Conservation (phyloP, 1,140 invertebrate genomes). For the Oryctes rhinoceros region DNA sequence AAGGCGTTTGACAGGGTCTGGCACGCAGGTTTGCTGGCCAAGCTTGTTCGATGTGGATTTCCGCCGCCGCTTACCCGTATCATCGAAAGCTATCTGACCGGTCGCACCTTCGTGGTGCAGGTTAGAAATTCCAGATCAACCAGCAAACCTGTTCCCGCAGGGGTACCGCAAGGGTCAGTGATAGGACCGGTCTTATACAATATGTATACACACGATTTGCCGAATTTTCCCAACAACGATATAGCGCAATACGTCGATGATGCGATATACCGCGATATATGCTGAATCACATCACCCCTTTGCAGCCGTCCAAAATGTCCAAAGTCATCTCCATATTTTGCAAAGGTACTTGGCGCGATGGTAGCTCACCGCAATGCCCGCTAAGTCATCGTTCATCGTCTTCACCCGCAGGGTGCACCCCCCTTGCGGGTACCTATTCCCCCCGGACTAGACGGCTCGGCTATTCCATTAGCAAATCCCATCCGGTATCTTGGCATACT, state of each 20-base stretch:
- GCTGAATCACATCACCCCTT: not conserved
- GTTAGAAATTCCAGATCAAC: not conserved
- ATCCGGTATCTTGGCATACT: no score
- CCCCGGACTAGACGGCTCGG: not conserved
- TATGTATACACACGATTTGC: no score
- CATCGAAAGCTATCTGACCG: no score
- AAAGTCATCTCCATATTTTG: conserved; percentile 42
- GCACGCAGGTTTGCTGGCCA: not conserved
- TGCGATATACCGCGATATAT: conserved; percentile 18
- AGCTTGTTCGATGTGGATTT: not conserved
- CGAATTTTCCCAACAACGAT: conserved; percentile 26
- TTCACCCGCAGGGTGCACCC: not conserved
- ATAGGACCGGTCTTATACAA: not conserved
- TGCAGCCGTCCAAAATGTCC: conserved; percentile 40
- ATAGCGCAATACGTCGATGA: conserved; percentile 40
- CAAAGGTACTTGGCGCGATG: conserved; percentile 48
- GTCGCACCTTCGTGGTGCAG: not conserved
- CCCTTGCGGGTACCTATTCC: not conserved
- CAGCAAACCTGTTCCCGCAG: not conserved
- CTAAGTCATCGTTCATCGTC: conserved; percentile 47
- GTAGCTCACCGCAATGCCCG: conserved; percentile 49
- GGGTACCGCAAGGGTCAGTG: not conserved
- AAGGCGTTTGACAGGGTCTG: not conserved
- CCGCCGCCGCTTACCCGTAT: not conserved
- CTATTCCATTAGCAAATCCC: not conserved